Evolutionary conservation across 92 coral and sea anemone genomes (phyloP), one percentile per base, ranked within the genome.

Genomic region (Meandrina meandrites): DNA sequence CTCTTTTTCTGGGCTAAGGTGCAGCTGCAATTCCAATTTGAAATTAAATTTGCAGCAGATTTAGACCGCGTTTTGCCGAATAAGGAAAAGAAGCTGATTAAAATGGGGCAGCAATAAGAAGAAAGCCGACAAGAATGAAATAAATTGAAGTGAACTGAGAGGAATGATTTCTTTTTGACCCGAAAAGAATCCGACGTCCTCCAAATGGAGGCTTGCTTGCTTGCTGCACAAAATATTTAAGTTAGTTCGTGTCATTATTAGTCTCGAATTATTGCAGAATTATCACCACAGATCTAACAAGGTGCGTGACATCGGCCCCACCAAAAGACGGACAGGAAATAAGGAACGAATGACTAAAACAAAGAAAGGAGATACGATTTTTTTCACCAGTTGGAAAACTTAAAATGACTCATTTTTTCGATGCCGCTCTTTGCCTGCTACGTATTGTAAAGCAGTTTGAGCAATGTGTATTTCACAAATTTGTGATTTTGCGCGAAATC

Each of bases 401-500:
- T 73, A 1, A 71, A 71, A 71, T 71, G 24, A 71, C 48, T 16
- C 42, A 34, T 73, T 34, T 73, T 40, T 73, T 12, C 27, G 48
- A 19, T 17, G n/a, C 42, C 27, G 13, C 15, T 15, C 27, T 73
- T 73, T 73, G 78, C 48, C 50, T 35, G 21, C 10, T 14, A 37
- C 18, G 27, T 21, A 73, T 73, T 73, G 51, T 73, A 36, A 73
- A 18, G 5, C 51, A 73, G 78, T 28, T 73, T 73, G 34, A 12
- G 36, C 15, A 47, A 14, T 77, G 81, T 77, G 60, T 47, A 48
- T 77, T 27, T 53, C 82, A 79, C 67, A 56, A 54, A 54, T 50
- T 79, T n/a, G 28, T 27, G 62, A 58, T 51, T 79, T 83, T 60
- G 78, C 78, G 78, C 78, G 78, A 73, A 73, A 40, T 73, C 78